phyloP scores from a whole-genome alignment of 2,797 vertebrate species.

The Rhabdomys pumilio region DNA sequence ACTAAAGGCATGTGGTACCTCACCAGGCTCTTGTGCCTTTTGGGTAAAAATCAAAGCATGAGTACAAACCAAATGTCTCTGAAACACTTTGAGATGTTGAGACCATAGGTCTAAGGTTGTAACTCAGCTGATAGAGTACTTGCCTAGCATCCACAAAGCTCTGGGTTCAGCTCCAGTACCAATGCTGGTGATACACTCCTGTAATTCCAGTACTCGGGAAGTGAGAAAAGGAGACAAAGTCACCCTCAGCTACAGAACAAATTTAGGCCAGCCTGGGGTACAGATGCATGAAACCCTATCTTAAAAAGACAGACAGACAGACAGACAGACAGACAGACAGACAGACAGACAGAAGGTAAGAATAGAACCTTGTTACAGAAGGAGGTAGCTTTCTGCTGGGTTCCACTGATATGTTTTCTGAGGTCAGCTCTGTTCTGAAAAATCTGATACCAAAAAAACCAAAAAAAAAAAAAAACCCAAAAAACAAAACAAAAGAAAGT shows the following conservation, averaged over 20 bases:
- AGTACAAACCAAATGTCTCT: background rate
- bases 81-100: background rate
- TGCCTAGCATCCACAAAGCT: background rate
- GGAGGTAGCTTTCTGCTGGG: background rate
- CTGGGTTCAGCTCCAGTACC: background rate
- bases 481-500: background rate
- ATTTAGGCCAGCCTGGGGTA: background rate
- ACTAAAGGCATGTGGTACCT: background rate
- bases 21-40: background rate
- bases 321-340: background rate
- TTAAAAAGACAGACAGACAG: background rate
- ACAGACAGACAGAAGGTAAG: background rate
- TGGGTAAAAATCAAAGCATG: background rate
- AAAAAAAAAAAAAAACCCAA: too few species aligned
- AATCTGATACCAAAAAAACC: background rate
- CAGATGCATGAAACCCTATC: background rate
- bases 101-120: background rate
- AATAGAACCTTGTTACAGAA: background rate
- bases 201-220: background rate
- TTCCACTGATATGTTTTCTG: background rate
- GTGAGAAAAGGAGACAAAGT: background rate
- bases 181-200: background rate
- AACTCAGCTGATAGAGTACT: background rate
- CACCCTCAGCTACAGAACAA: background rate
- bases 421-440: background rate